Evolutionary conservation across 92 coral and sea anemone genomes (phyloP).

Genomic region (Blastomussa wellsi): DNA sequence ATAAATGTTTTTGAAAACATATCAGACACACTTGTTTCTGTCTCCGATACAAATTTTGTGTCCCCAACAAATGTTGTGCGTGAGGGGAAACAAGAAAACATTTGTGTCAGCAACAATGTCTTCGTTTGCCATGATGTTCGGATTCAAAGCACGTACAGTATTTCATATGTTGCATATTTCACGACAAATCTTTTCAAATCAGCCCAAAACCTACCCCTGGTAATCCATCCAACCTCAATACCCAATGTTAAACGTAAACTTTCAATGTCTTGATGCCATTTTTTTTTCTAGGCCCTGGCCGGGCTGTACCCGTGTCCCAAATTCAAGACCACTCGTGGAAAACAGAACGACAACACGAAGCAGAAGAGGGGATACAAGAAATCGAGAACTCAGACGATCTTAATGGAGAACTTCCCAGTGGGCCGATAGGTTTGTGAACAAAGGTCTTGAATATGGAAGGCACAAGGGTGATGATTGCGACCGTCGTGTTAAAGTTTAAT

Average conservation of each 20-base stretch:
- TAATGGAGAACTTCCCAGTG: conserved; percentile 3
- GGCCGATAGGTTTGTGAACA: conserved; percentile 32
- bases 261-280: neutral
- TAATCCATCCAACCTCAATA: neutral
- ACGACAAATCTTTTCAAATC: neutral
- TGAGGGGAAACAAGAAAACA: too few species aligned
- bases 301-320: conserved; percentile 38
- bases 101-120: too few species aligned
- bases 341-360: conserved; percentile 15
- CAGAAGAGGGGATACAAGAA: conserved; percentile 8
- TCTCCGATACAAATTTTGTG: too few species aligned
- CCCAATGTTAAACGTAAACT: too few species aligned
- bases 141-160: too few species aligned
- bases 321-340: conserved; percentile 32
- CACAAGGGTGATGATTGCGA: neutral
- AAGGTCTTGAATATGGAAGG: neutral
- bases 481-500: too few species aligned
- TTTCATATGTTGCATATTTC: neutral
- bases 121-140: too few species aligned
- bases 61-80: too few species aligned
- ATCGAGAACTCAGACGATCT: neutral
- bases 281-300: conserved; percentile 36
- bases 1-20: too few species aligned
- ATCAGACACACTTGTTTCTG: too few species aligned
- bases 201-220: neutral